Evolutionary conservation across 2,113 vertebrate genomes (phyloP), one percentile per base, ranked within the genome.

Genomic region (Dasyurus viverrinus): DNA sequence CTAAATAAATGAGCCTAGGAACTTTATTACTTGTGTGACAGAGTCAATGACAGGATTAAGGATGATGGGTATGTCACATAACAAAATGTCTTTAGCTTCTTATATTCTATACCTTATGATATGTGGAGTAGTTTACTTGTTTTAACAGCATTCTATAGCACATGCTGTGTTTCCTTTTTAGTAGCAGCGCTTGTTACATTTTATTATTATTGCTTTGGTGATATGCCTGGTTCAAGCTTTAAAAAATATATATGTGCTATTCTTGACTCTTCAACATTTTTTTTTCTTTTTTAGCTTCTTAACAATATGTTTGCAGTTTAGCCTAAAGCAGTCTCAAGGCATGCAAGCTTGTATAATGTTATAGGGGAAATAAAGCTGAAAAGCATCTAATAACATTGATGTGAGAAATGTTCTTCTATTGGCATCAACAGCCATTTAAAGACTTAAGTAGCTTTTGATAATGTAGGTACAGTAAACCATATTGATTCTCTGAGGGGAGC

Each of bases 131-230:
- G 89, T 92, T 94, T 93, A 54, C 95, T 92, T 95, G 89, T 57
- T 94, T 68, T 95, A 95, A 42, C 60, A 12, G 54, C 96, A 23
- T 94, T 95, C 92, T 89, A 92, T 8, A 89, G 89, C 16, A 91
- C 94, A 97, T 8, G n/a, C 53, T 94, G 89, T 95, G 55, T 60
- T 97, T 96, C 89, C 27, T 76, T 89, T 93, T 54, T 89, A 50
- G 68, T 94, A 52, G 47, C 46, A 47, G 14, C n/a, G 54, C 76
- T 96, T 97, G 57, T 95, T 97, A 93, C 10, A 24, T 95, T 96
- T 97, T 46, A 93, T 96, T 97, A 93, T 95, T 96, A 97, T 91
- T 98, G 14, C 42, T 97, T 93, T 92, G 90, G 93, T 47, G 94
- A 89, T 97, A 94, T 96, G 57, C 93, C 93, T 91, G 42, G 7